These are phyloP conservation scores for Ganaspis sp. DNA, from an alignment of 1,140 invertebrate species.

Conservation along the genomic window DNA sequence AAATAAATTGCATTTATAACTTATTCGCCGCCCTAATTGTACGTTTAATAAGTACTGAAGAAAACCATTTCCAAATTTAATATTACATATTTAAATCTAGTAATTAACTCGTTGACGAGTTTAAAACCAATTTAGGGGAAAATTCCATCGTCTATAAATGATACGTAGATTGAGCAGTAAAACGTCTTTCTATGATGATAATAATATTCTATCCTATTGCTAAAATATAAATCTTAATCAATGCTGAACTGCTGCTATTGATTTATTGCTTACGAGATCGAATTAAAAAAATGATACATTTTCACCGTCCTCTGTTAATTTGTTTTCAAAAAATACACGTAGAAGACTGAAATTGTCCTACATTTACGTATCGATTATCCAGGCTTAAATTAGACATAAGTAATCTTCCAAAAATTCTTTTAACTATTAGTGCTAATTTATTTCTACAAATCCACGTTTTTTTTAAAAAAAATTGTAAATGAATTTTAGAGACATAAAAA, in stretches of 20 bases:
- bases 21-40: slow-evolving; percentile 52
- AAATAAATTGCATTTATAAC: slow-evolving; percentile 53
- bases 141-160: slow-evolving; percentile 42
- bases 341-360: slow-evolving; percentile 16
- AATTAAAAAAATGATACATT: not conserved
- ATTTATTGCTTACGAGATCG: not conserved
- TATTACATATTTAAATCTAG: slow-evolving; percentile 55
- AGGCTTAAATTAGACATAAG: not conserved
- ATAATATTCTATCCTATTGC: not conserved
- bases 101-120: slow-evolving; percentile 44
- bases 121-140: slow-evolving; percentile 37
- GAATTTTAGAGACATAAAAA: not conserved
- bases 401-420: not conserved
- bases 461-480: not conserved
- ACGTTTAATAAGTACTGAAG: slow-evolving; percentile 52
- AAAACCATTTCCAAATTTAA: slow-evolving; percentile 55
- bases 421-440: not conserved
- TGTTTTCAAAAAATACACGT: not conserved
- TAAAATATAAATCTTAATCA: not conserved
- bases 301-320: too few relatives aligned
- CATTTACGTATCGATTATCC: not conserved
- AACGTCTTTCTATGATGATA: slow-evolving; percentile 41
- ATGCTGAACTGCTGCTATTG: slow-evolving; percentile 7
- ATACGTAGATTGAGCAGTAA: slow-evolving; percentile 36
- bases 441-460: not conserved